Percentiles rank a stretch among this genome's conserved stretches.
Conservation (phyloP, 2,113 vertebrate genomes). For the Cryptomyrus ogoouensis region DNA sequence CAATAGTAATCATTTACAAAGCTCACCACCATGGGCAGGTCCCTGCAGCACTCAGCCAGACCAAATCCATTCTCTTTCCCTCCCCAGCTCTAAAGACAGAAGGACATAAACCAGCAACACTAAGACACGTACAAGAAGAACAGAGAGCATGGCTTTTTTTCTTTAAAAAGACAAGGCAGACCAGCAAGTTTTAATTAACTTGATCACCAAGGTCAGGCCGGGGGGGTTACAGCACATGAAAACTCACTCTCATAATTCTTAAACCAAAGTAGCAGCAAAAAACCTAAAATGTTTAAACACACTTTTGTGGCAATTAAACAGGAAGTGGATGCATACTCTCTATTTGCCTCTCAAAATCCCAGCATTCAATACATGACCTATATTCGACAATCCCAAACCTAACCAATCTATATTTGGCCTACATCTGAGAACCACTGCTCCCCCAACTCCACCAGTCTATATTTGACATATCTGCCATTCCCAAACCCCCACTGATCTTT, state of each 20-base stretch:
- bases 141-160: background rate
- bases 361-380: background rate
- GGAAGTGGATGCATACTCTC: background rate
- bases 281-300: background rate
- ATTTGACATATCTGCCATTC: background rate
- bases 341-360: background rate
- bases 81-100: constrained; percentile 80
- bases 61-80: constrained; percentile 96
- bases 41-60: constrained; percentile 90
- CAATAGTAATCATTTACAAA: background rate
- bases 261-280: background rate
- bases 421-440: background rate
- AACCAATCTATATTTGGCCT: constrained; percentile 21
- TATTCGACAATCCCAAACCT: constrained; percentile 17
- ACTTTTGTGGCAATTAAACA: background rate
- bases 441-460: background rate
- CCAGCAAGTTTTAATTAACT: background rate
- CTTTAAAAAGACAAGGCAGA: background rate
- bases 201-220: background rate
- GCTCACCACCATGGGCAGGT: constrained; percentile 82
- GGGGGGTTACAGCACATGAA: background rate
- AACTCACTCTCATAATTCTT: background rate
- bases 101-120: constrained; percentile 20
- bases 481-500: background rate
- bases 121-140: background rate